Evolutionary conservation across 2,797 vertebrate genomes (phyloP).

Genomic region (Agapornis canus): DNA sequence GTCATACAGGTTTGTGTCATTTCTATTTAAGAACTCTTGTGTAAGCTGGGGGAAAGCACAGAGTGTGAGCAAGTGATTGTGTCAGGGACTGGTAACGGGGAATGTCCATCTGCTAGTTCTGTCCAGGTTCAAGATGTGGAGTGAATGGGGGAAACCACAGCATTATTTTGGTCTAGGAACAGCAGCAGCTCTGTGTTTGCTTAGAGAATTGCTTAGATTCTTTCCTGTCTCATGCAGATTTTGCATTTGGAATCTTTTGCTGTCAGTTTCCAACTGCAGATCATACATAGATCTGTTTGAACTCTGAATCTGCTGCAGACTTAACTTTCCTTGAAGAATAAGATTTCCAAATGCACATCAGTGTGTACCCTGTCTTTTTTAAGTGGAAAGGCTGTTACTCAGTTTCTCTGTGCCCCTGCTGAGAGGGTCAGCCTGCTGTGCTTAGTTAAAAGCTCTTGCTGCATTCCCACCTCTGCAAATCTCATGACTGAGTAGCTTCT

Average conservation of each 20-base stretch:
- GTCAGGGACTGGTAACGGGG: background rate
- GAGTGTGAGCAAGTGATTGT: background rate
- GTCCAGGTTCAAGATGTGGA: background rate
- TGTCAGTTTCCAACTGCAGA: background rate
- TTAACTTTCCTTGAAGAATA: background rate
- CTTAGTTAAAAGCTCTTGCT: background rate
- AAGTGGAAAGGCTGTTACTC: background rate
- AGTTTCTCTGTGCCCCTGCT: background rate
- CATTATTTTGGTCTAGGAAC: background rate
- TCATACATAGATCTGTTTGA: background rate
- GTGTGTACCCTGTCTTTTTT: rapidly evolving
- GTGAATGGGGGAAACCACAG: background rate
- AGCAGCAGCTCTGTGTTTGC: background rate
- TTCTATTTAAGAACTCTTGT: background rate
- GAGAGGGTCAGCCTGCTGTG: background rate
- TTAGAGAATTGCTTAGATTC: background rate
- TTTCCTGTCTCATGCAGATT: background rate
- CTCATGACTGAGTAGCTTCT: background rate
- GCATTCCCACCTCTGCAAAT: background rate
- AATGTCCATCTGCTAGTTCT: background rate
- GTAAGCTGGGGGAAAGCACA: background rate
- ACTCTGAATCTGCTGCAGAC: background rate
- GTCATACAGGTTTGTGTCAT: background rate
- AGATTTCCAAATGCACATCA: rapidly evolving
- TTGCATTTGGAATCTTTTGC: background rate